phyloP scores from a whole-genome alignment of 2,113 vertebrate species.

The Myxocyprinus asiaticus region DNA sequence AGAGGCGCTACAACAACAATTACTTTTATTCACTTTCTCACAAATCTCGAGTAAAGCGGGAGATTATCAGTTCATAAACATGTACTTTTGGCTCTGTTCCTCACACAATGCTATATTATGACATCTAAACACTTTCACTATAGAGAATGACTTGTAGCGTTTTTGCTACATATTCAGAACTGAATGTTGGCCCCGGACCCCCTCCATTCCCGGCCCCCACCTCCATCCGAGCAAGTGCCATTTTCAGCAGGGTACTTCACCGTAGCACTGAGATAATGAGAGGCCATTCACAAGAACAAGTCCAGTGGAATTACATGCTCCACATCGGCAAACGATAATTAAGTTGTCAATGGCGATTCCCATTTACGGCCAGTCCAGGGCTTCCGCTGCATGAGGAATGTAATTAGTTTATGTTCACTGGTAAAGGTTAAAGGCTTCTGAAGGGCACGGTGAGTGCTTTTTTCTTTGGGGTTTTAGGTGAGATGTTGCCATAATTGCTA shows the following conservation, averaged over 20 bases:
- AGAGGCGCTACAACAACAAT: no score
- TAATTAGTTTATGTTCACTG: slow-evolving; percentile 89
- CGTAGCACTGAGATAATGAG: slow-evolving; percentile 64
- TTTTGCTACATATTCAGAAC: no score
- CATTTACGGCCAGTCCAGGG: slow-evolving; percentile 54
- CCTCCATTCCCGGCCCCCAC: slow-evolving; percentile 36
- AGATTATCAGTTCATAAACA: no score
- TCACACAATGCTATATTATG: no score
- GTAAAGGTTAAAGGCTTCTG: slow-evolving; percentile 77
- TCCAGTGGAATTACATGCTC: slow-evolving; percentile 60
- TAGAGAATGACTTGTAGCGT: no score
- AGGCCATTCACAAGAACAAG: slow-evolving; percentile 57
- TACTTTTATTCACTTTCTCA: no score
- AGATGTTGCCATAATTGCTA: slow-evolving; percentile 75
- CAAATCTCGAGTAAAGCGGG: no score
- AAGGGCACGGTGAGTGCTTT: slow-evolving; percentile 72
- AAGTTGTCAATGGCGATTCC: slow-evolving; percentile 71
- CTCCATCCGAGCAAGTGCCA: slow-evolving; percentile 54
- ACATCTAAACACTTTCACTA: no score
- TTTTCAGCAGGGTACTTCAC: slow-evolving; percentile 57
- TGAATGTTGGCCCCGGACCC: slow-evolving; percentile 2
- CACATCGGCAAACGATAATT: slow-evolving; percentile 65
- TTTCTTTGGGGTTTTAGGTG: slow-evolving; percentile 79
- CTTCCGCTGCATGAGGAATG: slow-evolving; percentile 69
- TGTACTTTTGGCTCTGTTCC: no score